phyloP scores from a whole-genome alignment of 1,140 invertebrate genomes.

The Steinernema feltiae region DNA sequence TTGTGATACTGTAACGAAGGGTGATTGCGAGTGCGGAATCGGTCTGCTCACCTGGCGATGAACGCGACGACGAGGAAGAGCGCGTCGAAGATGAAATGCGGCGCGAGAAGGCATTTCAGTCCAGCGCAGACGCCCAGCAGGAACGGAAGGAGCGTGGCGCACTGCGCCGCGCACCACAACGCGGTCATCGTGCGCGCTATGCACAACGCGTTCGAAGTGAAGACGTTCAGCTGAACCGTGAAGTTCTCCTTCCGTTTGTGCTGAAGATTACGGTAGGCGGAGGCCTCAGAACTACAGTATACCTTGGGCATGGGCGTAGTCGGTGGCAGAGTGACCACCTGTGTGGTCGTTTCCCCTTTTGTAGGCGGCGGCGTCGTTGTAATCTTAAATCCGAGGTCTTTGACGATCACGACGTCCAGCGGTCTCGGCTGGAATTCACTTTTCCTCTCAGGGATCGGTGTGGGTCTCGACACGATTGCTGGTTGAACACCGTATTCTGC shows the following conservation, averaged over 20 bases:
- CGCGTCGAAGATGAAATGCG: background rate
- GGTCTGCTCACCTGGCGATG: background rate
- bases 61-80: background rate
- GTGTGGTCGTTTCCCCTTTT: background rate
- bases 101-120: background rate
- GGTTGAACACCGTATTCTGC: too few species aligned
- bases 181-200: background rate
- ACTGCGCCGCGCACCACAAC: background rate
- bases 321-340: background rate
- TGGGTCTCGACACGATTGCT: too few species aligned
- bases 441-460: background rate
- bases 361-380: background rate
- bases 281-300: too few species aligned
- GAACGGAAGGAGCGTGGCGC: background rate
- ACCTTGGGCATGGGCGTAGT: background rate
- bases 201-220: background rate
- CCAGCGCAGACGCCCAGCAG: background rate
- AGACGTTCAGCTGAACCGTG: background rate
- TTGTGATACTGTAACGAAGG: constrained; percentile 3
- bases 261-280: too few species aligned
- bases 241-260: background rate
- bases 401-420: background rate
- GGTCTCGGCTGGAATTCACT: background rate
- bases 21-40: background rate
- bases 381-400: background rate